These are phyloP conservation scores for Artemisiospiza belli DNA, from an alignment of 2,113 vertebrate species.

Conservation along the genomic window DNA sequence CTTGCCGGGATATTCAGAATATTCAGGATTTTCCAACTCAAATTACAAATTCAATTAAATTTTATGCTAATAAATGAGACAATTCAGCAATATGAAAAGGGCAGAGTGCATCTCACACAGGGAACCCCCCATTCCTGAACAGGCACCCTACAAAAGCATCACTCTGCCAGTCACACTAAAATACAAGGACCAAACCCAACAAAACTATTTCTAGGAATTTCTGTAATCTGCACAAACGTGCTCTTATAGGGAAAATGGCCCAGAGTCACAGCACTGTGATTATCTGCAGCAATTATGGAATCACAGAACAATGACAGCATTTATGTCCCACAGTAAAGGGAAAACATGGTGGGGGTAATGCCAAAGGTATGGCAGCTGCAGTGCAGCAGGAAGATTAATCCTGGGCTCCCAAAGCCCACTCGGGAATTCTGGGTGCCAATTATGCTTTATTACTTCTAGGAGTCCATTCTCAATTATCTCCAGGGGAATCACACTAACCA, in stretches of 20 bases:
- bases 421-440: not conserved
- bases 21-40: not conserved
- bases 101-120: not conserved
- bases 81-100: not conserved
- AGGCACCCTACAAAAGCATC: not conserved
- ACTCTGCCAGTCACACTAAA: not conserved
- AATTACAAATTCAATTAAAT: not conserved
- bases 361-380: conserved; percentile 19
- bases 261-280: not conserved
- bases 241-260: not conserved
- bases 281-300: not conserved
- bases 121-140: accelerated
- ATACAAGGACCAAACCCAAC: not conserved
- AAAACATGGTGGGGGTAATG: not conserved
- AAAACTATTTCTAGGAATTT: not conserved
- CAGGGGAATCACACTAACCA: not conserved
- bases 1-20: not conserved
- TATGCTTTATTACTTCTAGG: not conserved
- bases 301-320: not conserved
- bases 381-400: not conserved
- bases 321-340: not conserved
- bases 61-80: not conserved
- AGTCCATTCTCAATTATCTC: not conserved
- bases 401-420: not conserved
- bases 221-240: not conserved